Evolutionary conservation across 37 sponge, comb jelly and placozoan genomes (phyloP).

Genomic region (Spongilla lacustris): DNA sequence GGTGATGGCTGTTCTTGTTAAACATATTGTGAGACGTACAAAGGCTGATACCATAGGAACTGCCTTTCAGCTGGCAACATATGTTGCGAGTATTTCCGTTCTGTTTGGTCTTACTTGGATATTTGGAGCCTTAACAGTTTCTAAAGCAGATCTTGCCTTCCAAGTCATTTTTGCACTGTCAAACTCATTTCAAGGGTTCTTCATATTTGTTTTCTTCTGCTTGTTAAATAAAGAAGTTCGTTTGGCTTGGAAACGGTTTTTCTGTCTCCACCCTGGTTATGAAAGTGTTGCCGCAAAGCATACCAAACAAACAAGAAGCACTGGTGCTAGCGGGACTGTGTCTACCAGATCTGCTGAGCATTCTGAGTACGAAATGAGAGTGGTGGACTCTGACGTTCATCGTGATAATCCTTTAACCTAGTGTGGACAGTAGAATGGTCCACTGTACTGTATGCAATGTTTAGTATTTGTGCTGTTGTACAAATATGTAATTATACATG

Average conservation of each 20-base stretch:
- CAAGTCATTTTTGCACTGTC: conserved; percentile 25
- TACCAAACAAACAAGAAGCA: background rate
- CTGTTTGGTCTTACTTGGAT: conserved; percentile 62
- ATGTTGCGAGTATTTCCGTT: background rate
- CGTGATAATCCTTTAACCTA: too few relatives aligned
- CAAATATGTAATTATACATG: too few relatives aligned
- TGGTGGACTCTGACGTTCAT: background rate
- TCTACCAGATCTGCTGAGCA: background rate
- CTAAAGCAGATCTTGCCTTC: background rate
- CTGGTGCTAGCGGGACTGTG: background rate
- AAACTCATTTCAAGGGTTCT: conserved; percentile 40
- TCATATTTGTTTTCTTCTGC: conserved; percentile 37
- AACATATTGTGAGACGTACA: background rate
- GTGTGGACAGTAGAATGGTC: too few relatives aligned
- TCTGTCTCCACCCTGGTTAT: background rate
- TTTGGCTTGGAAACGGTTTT: conserved; percentile 7
- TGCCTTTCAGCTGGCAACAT: background rate
- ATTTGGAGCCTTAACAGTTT: conserved; percentile 54
- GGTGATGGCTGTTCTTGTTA: background rate
- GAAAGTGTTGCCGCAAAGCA: background rate
- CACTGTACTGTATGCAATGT: too few relatives aligned
- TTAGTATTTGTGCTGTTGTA: too few relatives aligned
- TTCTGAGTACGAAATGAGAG: background rate
- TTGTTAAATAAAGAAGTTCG: conserved; percentile 6
- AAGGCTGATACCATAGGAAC: background rate